Evolutionary conservation across 2,113 vertebrate genomes (phyloP), one percentile per base, ranked within the genome.

Genomic region (Noturus placidus): DNA sequence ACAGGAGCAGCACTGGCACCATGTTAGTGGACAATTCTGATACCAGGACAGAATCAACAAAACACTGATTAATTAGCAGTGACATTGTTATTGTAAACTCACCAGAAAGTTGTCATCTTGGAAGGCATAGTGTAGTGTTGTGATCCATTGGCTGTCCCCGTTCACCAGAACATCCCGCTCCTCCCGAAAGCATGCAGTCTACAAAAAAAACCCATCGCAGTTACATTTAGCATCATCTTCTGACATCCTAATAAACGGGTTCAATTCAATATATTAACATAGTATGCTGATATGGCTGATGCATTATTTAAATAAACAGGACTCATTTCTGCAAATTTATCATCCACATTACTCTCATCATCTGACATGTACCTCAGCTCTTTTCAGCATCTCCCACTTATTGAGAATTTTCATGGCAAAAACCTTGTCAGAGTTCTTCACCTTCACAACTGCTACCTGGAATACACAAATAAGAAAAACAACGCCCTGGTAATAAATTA

Each of bases 331-430:
- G 35, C 35, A 65, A 17, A 65, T 0, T 30, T 27, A 25, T 30
- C 3, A 46, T 50, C 30, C 50, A 30, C 10, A 54, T 17, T 77
- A 52, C 0, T 59, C 10, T 81, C 54, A 52, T 46, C 9, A 50
- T 22, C n/a, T 76, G 20, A 38, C 5, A 52, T 22, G n/a, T 87
- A 99, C 98, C 97, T 99, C 98, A 5, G 98, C 98, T 96, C 98
- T 95, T 93, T 99, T 99, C 91, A 99, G 95, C 98, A 99, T 99
- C 94, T 99, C 98, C 98, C 98, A 99, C 91, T 99, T 99, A 94
- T 99, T 99, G 89, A 99, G 95, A 90, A 99, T 99, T 95, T 99
- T 99, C 98, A 99, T 99, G 86, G 98, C 98, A 90, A 99, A 99
- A 85, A 99, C 98, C 46, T 98, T 99, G 92, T 99, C 97, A 30